Conservation (phyloP, 2,113 vertebrate species). For the Oreochromis niloticus region DNA sequence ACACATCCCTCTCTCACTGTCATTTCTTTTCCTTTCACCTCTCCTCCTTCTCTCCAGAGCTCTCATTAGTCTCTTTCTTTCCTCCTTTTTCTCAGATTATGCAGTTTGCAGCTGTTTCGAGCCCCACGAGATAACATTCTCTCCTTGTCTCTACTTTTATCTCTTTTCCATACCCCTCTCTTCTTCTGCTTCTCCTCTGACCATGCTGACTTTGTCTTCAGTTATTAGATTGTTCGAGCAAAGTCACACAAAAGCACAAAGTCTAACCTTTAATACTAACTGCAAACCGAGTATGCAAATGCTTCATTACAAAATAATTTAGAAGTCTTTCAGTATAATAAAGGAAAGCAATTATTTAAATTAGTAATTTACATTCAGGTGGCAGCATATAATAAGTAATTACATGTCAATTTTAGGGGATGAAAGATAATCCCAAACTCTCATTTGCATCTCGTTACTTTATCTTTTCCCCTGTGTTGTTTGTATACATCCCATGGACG, state of each 20-base stretch:
- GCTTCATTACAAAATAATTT: not conserved
- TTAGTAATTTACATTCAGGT: not conserved
- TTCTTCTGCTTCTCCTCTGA: not conserved
- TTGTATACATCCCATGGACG: not conserved
- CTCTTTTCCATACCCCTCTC: not conserved
- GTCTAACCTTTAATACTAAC: not conserved
- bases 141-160: not conserved
- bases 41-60: not conserved
- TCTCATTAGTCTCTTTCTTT: not conserved
- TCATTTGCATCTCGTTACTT: not conserved
- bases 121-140: not conserved
- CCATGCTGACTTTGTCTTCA: not conserved
- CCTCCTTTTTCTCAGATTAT: not conserved
- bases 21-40: not conserved
- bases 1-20: not conserved
- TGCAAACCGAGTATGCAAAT: not conserved
- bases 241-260: not conserved
- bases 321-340: not conserved
- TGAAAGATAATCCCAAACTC: not conserved
- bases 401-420: not conserved
- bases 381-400: not conserved
- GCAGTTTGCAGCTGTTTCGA: conserved; percentile 39
- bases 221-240: not conserved
- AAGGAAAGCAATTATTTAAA: not conserved
- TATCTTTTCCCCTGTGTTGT: not conserved